Evolutionary conservation across 2,113 vertebrate genomes (phyloP).

Genomic region (Diadophis punctatus): DNA sequence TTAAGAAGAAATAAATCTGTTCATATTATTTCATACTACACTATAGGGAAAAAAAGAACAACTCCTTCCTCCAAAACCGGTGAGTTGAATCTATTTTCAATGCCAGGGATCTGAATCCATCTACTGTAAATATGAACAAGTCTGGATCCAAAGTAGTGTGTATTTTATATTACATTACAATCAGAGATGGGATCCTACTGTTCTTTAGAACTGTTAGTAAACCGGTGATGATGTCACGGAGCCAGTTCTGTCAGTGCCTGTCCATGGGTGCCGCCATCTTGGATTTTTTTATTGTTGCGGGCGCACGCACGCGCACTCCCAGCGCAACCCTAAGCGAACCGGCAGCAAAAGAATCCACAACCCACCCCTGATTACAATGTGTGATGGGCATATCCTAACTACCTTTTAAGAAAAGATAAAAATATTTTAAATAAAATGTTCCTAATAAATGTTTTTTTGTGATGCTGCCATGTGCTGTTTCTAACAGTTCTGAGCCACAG

Average conservation of each 20-base stretch:
- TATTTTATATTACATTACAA: conserved; percentile 1
- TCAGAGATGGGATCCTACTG: too few relatives aligned
- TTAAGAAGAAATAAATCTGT: neutral
- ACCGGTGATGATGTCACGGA: too few relatives aligned
- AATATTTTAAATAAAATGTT: neutral
- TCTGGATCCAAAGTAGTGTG: conserved; percentile 13
- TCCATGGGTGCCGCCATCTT: too few relatives aligned
- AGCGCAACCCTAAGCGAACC: too few relatives aligned
- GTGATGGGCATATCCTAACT: neutral
- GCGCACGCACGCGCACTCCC: too few relatives aligned
- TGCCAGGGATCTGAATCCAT: neutral
- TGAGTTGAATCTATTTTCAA: neutral
- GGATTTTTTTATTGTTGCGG: too few relatives aligned
- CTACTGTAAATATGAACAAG: neutral
- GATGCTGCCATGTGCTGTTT: neutral
- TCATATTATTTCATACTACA: neutral
- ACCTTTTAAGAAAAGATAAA: neutral
- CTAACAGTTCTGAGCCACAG: neutral
- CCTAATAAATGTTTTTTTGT: neutral
- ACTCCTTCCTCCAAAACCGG: neutral
- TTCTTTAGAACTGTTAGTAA: too few relatives aligned
- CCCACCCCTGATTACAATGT: too few relatives aligned
- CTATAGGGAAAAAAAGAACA: neutral
- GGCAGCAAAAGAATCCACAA: too few relatives aligned
- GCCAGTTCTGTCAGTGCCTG: too few relatives aligned